Base-by-base conservation (phyloP, 2,888 invertebrate genomes). In the Tetragonula carbonaria region DNA sequence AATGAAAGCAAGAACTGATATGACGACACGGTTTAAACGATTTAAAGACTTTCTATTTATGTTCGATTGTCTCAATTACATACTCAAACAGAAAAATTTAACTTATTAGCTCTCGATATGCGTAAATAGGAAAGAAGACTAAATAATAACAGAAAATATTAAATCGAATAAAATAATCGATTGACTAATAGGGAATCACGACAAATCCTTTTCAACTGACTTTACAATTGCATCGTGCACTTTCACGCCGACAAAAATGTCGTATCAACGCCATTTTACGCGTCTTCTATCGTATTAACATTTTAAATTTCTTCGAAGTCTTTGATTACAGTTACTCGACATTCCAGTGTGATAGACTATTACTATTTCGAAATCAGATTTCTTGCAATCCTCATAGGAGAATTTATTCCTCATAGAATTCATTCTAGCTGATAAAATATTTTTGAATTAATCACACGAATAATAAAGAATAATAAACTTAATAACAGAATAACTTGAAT, bases 1-100 rank as follows among this genome's bases (percentile, higher is more conserved):
- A 72, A 78, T 50, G 57, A 78, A 78, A 73, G 57, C 23, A 78
- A 78, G n/a, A 73, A 73, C 65, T 53, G 53, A 78, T 63, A 72
- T 53, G 72, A 78, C 45, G 57, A 33, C 45, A n/a, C 5, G 11
- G 28, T 63, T 57, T 45, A 18, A 55, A 33, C 33, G 33, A 3
- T 33, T 33, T 33, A 33, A 72, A 72, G 72, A 65, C 63, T 77
- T 77, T 77, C 63, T 71, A 71, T 53, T 28, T 38, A 28, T 13
- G n/a, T 57, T 59, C 16, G 2, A 18, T 13, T 21, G 6, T 51
- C 4, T 51, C 1, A 38, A 2, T 73, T 63, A 8, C 8, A 21
- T 65, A 33, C 5, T 13, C 18, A 33, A 33, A 38, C 5, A 18
- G 18, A 57, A 23, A 57, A 57, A 18, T 68, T 2, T 18, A 53